Evolutionary conservation across 2,797 vertebrate genomes (phyloP), one percentile per base, ranked within the genome.

Genomic region (Epinephelus awoara): DNA sequence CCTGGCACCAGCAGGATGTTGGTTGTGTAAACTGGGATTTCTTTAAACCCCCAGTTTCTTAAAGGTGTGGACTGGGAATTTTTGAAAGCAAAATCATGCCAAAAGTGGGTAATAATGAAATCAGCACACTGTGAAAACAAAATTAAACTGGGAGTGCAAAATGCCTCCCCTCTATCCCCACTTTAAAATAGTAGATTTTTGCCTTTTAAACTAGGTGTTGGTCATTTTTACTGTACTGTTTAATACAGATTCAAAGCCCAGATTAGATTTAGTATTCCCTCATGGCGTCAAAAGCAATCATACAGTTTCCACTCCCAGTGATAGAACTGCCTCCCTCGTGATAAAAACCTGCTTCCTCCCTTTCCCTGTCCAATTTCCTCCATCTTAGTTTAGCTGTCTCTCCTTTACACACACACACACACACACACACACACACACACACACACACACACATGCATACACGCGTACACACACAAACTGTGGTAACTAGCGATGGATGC

Each of bases 241-340:
- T 51, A 44, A 70, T 80, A 66, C 47, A 74, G 68, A 85, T 79
- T 72, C 46, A 79, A 65, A 67, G 23, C 80, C 74, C 50, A 65
- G 70, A 89, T 90, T 85, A 81, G 50, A 82, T 91, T 84, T 76
- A 9, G 66, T 75, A 69, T 88, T 88, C 68, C 68, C 79, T 71
- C 67, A 56, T 64, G 75, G 86, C 87, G 82, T 89, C 89, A 76
- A 83, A 85, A 86, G 82, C 90, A 90, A 91, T 93, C 88, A 91
- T 90, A 84, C 79, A 73, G 64, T 88, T 82, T 72, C 29, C 38
- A 66, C 70, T 82, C 57, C 23, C 62, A 38, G 52, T 79, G 86
- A 94, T 85, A 79, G 75, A 85, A 76, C 80, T 73, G 80, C 72
- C 67, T 91, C 90, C 83, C 87, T 77, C 3, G 65, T 77, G 87